phyloP scores from a whole-genome alignment of 2,888 invertebrate genomes.

The Margaritifera margaritifera region DNA sequence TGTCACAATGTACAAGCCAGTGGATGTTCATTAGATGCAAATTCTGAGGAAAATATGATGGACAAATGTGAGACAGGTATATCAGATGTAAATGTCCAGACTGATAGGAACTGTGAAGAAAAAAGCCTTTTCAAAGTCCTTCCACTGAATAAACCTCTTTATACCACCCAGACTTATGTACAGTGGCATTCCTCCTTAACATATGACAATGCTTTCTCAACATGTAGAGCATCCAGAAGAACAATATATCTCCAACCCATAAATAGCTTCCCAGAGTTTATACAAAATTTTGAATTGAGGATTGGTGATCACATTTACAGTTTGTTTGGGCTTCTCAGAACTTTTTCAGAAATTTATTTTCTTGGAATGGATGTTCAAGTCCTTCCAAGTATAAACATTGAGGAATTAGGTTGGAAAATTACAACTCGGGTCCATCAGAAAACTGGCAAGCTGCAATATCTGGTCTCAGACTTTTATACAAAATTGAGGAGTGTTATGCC shows the following conservation, averaged over 20 bases:
- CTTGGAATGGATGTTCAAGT: conserved; percentile 53
- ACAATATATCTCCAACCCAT: conserved; percentile 65
- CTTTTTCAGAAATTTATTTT: conserved; percentile 62
- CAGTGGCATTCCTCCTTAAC: conserved; percentile 58
- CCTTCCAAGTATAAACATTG: conserved; percentile 42
- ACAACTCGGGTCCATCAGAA: conserved; percentile 49
- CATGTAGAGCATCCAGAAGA: conserved; percentile 41
- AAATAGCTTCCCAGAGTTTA: conserved; percentile 62
- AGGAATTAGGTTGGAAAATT: conserved; percentile 51
- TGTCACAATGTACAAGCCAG: too few species aligned
- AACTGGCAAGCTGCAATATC: conserved; percentile 60
- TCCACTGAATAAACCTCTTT: conserved; percentile 36
- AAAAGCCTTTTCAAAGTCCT: conserved; percentile 38
- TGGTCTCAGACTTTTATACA: conserved; percentile 57
- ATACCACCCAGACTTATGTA: conserved; percentile 57
- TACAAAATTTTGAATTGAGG: conserved; percentile 43
- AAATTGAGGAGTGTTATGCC: conserved; percentile 52
- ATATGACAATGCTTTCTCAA: conserved; percentile 41
- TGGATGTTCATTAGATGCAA: conserved; percentile 1
- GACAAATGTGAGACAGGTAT: not conserved
- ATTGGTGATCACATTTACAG: conserved; percentile 28
- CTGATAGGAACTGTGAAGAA: not conserved
- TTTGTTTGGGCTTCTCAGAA: conserved; percentile 54
- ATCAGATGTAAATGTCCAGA: too few species aligned
- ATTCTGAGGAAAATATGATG: not conserved